Conservation (phyloP, 1,140 invertebrate genomes). For the Lasioglossum albipes region DNA sequence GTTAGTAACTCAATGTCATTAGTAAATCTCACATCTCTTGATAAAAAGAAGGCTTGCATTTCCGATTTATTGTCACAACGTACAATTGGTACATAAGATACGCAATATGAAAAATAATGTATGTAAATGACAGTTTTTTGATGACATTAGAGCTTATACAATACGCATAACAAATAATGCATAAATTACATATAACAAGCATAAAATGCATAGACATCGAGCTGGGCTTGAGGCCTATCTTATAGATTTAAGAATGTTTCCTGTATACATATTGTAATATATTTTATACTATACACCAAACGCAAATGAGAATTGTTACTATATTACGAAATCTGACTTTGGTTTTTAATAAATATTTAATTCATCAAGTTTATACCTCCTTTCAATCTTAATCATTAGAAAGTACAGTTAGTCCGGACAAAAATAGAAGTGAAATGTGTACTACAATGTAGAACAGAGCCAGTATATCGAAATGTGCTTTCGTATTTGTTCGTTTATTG, state of each 20-base stretch:
- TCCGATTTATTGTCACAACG: slow-evolving; percentile 41
- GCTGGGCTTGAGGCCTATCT: slow-evolving; percentile 64
- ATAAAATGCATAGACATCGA: slow-evolving; percentile 52
- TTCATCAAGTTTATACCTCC: slow-evolving; percentile 18
- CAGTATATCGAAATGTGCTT: too few relatives aligned
- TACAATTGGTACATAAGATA: slow-evolving; percentile 49
- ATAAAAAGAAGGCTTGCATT: slow-evolving; percentile 30
- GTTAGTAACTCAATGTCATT: neutral
- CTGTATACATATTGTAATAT: slow-evolving; percentile 69
- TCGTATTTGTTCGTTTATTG: neutral
- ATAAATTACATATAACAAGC: slow-evolving; percentile 33
- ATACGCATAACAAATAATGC: slow-evolving; percentile 33
- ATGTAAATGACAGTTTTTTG: slow-evolving; percentile 27
- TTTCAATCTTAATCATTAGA: neutral
- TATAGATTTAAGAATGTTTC: slow-evolving; percentile 49
- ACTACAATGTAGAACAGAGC: too few relatives aligned
- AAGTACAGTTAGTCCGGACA: too few relatives aligned
- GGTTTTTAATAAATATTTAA: slow-evolving; percentile 67
- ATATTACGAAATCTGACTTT: slow-evolving; percentile 59
- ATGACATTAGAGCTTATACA: slow-evolving; percentile 43
- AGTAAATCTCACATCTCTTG: slow-evolving; percentile 17
- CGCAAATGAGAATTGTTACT: slow-evolving; percentile 57
- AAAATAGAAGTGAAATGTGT: too few relatives aligned
- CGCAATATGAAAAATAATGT: slow-evolving; percentile 24
- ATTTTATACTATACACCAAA: slow-evolving; percentile 66